A percentile compares a stretch with the other conserved stretches of the same genome.
Conservation (phyloP, 37 sponge, comb jelly and placozoan species). For the Crambe crambe region DNA sequence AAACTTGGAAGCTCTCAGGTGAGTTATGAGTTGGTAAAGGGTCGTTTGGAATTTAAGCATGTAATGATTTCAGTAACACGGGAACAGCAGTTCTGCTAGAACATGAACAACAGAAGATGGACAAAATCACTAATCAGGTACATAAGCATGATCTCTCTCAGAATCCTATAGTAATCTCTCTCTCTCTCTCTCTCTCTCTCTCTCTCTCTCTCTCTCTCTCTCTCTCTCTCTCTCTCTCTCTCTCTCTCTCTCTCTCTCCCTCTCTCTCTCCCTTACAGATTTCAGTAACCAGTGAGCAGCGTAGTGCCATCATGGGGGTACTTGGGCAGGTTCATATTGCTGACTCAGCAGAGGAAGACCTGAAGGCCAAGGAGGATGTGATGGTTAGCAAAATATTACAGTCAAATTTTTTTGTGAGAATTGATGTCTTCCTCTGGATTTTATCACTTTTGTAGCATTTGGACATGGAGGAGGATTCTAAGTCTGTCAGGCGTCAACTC, state of each 20-base stretch:
- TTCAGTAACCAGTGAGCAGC: conserved; percentile 48
- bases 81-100: conserved; percentile 73
- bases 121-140: conserved; percentile 29
- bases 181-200: conserved; percentile 6
- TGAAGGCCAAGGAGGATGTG: conserved; percentile 64
- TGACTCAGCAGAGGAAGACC: conserved; percentile 72
- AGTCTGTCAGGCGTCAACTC: conserved; percentile 67
- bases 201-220: neutral
- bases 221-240: neutral
- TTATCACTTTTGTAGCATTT: conserved; percentile 19
- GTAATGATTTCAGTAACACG: conserved; percentile 55
- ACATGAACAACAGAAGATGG: conserved; percentile 66
- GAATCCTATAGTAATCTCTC: neutral
- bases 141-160: neutral
- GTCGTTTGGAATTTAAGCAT: neutral
- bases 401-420: no score
- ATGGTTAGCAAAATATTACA: neutral
- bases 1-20: conserved; percentile 85
- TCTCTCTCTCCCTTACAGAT: neutral
- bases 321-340: conserved; percentile 83
- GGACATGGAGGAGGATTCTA: conserved; percentile 72
- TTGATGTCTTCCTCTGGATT: no score
- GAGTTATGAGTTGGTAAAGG: neutral
- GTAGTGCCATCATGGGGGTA: conserved; percentile 51
- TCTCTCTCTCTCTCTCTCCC: conserved; percentile 7